These are phyloP conservation scores for Lepidocyrtinus sp. DNA, from an alignment of 2,888 invertebrate genomes.

Conservation along the genomic window DNA sequence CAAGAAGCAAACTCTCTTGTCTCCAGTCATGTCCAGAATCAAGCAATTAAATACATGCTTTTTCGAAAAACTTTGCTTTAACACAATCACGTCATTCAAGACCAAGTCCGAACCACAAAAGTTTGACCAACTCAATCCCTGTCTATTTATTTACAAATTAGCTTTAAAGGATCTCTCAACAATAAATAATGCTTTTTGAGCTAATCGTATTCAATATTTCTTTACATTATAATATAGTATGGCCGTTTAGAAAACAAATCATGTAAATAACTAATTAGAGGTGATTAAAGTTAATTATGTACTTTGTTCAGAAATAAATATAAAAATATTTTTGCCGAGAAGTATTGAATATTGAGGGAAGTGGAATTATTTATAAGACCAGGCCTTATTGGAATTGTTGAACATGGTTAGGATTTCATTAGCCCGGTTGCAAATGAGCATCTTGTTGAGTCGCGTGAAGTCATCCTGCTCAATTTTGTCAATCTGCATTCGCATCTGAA, in stretches of 20 bases:
- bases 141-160: neutral
- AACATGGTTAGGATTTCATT: constrained; percentile 50
- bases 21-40: constrained; percentile 12
- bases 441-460: constrained; percentile 50
- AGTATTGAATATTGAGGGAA: too few species aligned
- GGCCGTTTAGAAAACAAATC: too few species aligned
- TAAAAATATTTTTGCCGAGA: too few species aligned
- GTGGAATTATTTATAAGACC: too few species aligned
- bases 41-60: constrained; percentile 27
- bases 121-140: neutral
- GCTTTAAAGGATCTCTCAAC: neutral
- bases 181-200: too few species aligned
- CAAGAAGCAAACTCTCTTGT: too few species aligned
- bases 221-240: too few species aligned
- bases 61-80: neutral
- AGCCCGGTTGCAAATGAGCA: constrained; percentile 62
- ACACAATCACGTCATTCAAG: neutral
- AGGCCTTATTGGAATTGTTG: constrained; percentile 27
- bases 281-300: too few species aligned
- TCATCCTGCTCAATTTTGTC: constrained; percentile 44
- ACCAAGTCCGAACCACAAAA: neutral
- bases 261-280: neutral
- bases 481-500: constrained; percentile 60
- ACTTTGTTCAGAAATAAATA: too few species aligned
- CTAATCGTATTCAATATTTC: too few species aligned